A percentile compares a stretch with the other conserved stretches of the same genome.
Evolutionary conservation across 2,888 invertebrate genomes (phyloP).

Genomic region (Torymus tubicola): DNA sequence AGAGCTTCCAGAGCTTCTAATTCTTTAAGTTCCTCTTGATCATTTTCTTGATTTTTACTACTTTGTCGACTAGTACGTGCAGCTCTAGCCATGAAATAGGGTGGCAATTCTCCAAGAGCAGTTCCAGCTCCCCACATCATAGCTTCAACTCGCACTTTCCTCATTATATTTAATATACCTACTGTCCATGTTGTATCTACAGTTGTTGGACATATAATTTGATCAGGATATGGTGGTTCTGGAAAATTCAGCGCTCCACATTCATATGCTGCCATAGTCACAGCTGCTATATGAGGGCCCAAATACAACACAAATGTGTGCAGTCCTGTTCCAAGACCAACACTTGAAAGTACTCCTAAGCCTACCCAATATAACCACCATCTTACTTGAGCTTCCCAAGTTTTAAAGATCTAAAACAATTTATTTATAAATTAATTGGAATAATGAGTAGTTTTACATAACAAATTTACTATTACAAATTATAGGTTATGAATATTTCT

Average conservation of each 20-base stretch:
- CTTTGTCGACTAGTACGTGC: conserved; percentile 80
- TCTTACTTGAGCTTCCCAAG: conserved; percentile 76
- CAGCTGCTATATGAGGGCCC: conserved; percentile 99
- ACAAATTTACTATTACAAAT: not conserved
- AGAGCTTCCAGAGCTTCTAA: conserved; percentile 85
- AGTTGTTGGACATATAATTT: conserved; percentile 94
- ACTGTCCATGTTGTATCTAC: conserved; percentile 82
- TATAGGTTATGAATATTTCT: not conserved
- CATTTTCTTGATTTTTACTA: conserved; percentile 78
- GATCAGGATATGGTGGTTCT: conserved; percentile 98
- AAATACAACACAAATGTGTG: conserved; percentile 99
- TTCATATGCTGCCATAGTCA: conserved; percentile 98
- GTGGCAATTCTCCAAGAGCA: conserved; percentile 98
- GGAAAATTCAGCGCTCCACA: conserved; percentile 97
- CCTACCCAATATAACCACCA: conserved; percentile 95
- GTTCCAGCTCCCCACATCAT: conserved; percentile 99
- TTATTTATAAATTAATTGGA: conserved; percentile 9
- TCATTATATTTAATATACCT: conserved; percentile 94
- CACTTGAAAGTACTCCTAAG: conserved; percentile 96
- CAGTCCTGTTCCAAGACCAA: conserved; percentile 97
- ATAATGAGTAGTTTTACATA: not conserved
- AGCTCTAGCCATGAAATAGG: conserved; percentile 99
- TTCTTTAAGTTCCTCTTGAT: conserved; percentile 84
- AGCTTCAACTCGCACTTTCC: conserved; percentile 95
- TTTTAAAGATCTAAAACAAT: conserved; percentile 68